These are phyloP conservation scores for Caerostris extrusa DNA, from an alignment of 1,140 invertebrate genomes.

Conservation along the genomic window DNA sequence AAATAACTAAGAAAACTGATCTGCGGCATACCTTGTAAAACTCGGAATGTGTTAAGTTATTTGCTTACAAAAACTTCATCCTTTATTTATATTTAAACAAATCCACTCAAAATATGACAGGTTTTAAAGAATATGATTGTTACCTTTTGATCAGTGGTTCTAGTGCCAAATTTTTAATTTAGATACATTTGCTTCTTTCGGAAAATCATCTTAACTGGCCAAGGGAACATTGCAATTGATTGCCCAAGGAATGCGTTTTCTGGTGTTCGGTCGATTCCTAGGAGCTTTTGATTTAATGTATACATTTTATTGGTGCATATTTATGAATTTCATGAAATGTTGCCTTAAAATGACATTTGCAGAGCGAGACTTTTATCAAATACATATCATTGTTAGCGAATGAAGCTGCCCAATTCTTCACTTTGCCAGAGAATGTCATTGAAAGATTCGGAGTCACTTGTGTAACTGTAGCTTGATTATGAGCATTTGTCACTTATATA, in stretches of 20 bases:
- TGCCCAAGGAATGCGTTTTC: constrained; percentile 1
- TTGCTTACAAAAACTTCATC: too few species aligned
- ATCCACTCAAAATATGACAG: too few species aligned
- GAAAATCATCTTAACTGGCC: not conserved
- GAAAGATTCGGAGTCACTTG: not conserved
- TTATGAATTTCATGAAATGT: constrained; percentile 25
- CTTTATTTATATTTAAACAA: too few species aligned
- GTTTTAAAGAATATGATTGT: not conserved
- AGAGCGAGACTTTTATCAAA: constrained; percentile 31
- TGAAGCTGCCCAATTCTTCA: constrained; percentile 11
- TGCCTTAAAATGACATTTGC: constrained; percentile 41
- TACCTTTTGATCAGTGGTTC: too few species aligned
- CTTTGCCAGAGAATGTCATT: constrained; percentile 23
- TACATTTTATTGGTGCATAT: not conserved
- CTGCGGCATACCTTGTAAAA: too few species aligned
- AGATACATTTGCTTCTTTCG: not conserved
- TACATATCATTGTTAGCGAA: constrained; percentile 62
- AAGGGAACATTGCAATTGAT: not conserved
- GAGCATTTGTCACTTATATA: constrained; percentile 64
- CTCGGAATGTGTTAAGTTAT: too few species aligned
- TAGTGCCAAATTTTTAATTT: constrained; percentile 18
- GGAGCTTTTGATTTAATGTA: constrained; percentile 29
- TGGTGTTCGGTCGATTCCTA: not conserved
- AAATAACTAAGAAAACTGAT: too few species aligned
- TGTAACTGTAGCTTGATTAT: constrained; percentile 50